Base-by-base conservation (phyloP, 2,113 vertebrate species). In the Osmerus eperlanus region DNA sequence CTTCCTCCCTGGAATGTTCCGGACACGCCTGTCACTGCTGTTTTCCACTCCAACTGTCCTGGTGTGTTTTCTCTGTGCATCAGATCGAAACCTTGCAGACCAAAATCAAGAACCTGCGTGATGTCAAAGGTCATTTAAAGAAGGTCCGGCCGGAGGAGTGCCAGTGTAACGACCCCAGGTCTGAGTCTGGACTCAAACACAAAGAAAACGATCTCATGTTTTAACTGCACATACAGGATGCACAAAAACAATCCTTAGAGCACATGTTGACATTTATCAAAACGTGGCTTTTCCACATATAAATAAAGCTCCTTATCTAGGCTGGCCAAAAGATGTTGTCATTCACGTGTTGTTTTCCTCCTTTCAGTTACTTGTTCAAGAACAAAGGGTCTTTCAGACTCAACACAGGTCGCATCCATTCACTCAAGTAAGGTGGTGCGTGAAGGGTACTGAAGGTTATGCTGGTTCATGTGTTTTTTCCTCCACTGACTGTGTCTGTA, bases 71-170 rank as follows among this genome's bases (percentile, higher is more conserved):
- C 52, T 36, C 15, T 59, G 64, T 61, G 28, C 58, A 9, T 60
- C 18, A 98, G 96, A 99, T 99, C 25, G 96, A 99, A 92, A 98
- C 95, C 0, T 90, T 99, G 78, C 97, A 99, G 88, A 96, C 94
- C 67, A 98, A 98, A 91, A 97, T 99, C 64, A 98, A 98, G 89
- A 97, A 98, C 87, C 90, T 99, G 70, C 90, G 95, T 68, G 96
- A 97, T 80, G 96, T 99, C 67, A 94, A 96, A 89, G 96, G 95
- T 67, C 96, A 98, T 82, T 88, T 99, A 77, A 98, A 97, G 86
- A 94, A 94, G 82, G 94, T 94, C 77, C 90, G 95, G 16, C 96
- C 96, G 2, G 95, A 96, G 65, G 96, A 97, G 78, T 99, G 97
- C 83, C 93, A 95, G 12, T 99, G 97, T 74, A 91, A 91, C 85